These are phyloP conservation scores for Liodrosophila aerea DNA, from an alignment of 2,888 invertebrate species.

Conservation along the genomic window DNA sequence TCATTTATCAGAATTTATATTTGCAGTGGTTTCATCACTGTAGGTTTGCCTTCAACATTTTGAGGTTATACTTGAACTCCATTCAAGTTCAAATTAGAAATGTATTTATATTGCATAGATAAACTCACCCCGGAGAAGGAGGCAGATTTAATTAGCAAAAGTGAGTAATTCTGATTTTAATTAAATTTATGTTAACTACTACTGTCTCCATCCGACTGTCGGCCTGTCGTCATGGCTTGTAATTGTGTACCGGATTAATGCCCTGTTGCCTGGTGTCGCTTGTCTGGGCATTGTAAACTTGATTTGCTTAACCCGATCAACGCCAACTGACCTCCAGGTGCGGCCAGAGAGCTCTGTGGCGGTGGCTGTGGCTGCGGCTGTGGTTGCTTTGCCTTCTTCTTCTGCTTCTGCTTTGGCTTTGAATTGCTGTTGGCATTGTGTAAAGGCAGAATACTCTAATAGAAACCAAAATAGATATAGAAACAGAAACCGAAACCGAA, in stretches of 20 bases:
- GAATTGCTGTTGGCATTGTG: slow-evolving; percentile 61
- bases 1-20: slow-evolving; percentile 37
- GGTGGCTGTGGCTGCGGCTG: slow-evolving; percentile 8
- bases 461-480: slow-evolving; percentile 8
- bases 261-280: slow-evolving; percentile 26
- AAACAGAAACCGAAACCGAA: slow-evolving; percentile 44
- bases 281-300: slow-evolving; percentile 56
- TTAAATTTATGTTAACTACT: slow-evolving; percentile 14
- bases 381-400: slow-evolving; percentile 34
- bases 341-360: slow-evolving; percentile 33
- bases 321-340: slow-evolving; percentile 61
- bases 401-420: slow-evolving; percentile 7
- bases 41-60: slow-evolving; percentile 52
- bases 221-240: slow-evolving; percentile 9
- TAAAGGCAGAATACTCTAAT: slow-evolving; percentile 48
- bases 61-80: slow-evolving; percentile 64
- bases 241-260: slow-evolving; percentile 30
- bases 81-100: slow-evolving; percentile 55
- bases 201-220: not conserved
- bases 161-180: slow-evolving; percentile 49
- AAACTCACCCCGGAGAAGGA: not conserved
- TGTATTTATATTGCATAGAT: slow-evolving; percentile 9
- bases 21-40: slow-evolving; percentile 22
- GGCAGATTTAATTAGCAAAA: slow-evolving; percentile 47
- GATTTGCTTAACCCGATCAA: slow-evolving; percentile 62